Conservation (phyloP, 1,140 invertebrate species). For the Helicoverpa armigera region DNA sequence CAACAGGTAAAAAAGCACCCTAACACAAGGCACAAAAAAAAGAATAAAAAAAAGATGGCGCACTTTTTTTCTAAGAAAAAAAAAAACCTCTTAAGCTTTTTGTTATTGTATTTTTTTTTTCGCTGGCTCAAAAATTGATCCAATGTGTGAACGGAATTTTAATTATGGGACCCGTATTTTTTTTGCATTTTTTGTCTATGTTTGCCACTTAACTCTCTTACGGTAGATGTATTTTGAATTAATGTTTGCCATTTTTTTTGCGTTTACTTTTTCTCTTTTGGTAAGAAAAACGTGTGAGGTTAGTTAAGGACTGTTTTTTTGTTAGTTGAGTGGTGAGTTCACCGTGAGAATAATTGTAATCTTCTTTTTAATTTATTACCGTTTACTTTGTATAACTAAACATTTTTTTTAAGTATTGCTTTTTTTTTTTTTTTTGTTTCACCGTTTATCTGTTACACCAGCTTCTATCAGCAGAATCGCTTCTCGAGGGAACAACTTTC, state of each 20-base stretch:
- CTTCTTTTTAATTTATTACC: background rate
- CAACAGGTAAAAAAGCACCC: conserved; percentile 34
- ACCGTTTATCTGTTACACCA: too few relatives aligned
- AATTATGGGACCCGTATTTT: conserved; percentile 60
- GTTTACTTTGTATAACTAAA: background rate
- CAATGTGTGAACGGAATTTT: conserved; percentile 59
- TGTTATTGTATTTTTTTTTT: conserved; percentile 45
- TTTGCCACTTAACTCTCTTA: conserved; percentile 78
- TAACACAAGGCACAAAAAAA: background rate
- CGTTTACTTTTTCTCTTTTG: background rate
- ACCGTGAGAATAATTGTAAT: background rate
- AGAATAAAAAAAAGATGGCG: conserved; percentile 34
- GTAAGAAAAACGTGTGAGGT: conserved; percentile 44
- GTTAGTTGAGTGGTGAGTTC: background rate
- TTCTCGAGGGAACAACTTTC: too few relatives aligned
- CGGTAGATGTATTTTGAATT: conserved; percentile 76
- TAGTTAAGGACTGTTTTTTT: background rate
- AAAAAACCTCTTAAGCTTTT: conserved; percentile 35
- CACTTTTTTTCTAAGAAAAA: conserved; percentile 35
- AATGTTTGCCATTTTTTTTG: conserved; percentile 65
- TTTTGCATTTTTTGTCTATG: conserved; percentile 65
- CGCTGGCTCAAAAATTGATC: conserved; percentile 35
- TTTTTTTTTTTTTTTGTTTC: background rate
- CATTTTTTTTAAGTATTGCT: background rate
- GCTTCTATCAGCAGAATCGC: too few relatives aligned